Conservation (phyloP, 30 jellyfish, hydroid and myxozoan species). For the Catostylus mosaicus region DNA sequence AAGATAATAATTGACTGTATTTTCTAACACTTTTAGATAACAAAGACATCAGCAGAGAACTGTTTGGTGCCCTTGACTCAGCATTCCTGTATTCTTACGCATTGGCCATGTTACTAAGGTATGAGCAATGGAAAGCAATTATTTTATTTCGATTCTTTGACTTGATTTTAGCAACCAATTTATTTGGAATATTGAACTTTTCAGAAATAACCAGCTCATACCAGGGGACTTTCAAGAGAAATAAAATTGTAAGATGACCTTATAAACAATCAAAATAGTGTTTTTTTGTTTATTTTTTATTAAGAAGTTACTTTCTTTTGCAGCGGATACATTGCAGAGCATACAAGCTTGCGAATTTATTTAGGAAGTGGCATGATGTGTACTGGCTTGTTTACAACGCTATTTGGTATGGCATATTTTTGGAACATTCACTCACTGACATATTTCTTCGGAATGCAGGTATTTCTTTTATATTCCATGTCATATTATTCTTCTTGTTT, state of each 20-base stretch:
- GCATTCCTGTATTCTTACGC: slow-evolving; percentile 95
- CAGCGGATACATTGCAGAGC: slow-evolving; percentile 99
- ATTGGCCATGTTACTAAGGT: slow-evolving; percentile 90
- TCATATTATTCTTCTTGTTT: no score
- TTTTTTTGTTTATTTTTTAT: neutral
- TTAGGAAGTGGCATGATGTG: slow-evolving; percentile 84
- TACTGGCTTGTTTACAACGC: slow-evolving; percentile 83
- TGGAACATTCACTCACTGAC: slow-evolving; percentile 76
- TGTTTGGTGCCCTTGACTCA: slow-evolving; percentile 90
- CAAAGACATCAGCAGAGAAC: slow-evolving; percentile 77
- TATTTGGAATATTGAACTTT: no score
- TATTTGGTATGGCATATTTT: slow-evolving; percentile 89
- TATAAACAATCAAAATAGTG: neutral
- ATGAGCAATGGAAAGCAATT: no score
- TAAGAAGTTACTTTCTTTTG: slow-evolving; percentile 3
- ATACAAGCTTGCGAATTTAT: slow-evolving; percentile 79
- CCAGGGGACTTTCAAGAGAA: no score
- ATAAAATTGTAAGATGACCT: no score
- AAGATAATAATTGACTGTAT: no score
- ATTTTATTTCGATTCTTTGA: no score
- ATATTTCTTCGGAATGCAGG: slow-evolving; percentile 78
- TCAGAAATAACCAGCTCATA: no score
- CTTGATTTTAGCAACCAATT: no score
- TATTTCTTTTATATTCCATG: no score
- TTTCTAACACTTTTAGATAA: slow-evolving; percentile 17